Conservation (phyloP, 2,888 invertebrate genomes). For the Lepas anatifera region DNA sequence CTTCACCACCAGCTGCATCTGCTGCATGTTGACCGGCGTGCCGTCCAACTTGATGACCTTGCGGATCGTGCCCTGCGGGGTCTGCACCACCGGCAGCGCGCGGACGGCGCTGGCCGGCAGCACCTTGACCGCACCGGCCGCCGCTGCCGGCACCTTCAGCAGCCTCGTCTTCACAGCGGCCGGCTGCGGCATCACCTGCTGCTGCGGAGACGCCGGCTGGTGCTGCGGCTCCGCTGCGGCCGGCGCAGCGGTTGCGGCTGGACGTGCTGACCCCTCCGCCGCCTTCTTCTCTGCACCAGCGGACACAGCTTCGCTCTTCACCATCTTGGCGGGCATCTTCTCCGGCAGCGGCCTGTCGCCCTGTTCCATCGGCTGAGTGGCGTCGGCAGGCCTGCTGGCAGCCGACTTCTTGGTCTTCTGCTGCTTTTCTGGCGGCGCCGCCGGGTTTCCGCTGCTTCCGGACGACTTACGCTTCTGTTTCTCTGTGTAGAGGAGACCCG, state of each 20-base stretch:
- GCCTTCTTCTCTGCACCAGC: too few relatives aligned
- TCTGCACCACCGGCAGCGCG: not conserved
- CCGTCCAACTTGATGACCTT: not conserved
- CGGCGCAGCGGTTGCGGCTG: not conserved
- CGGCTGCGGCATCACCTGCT: not conserved
- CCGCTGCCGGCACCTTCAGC: too few relatives aligned
- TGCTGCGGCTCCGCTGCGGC: not conserved
- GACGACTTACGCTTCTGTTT: not conserved
- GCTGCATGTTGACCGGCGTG: not conserved
- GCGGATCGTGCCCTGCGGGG: not conserved
- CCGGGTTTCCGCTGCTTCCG: not conserved
- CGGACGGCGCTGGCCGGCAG: not conserved
- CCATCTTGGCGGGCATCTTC: too few relatives aligned
- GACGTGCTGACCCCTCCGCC: too few relatives aligned
- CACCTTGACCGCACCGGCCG: not conserved
- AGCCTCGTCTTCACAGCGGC: too few relatives aligned
- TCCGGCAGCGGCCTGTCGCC: too few relatives aligned
- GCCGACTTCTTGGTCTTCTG: not conserved
- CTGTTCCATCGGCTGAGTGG: too few relatives aligned
- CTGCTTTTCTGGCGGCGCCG: not conserved
- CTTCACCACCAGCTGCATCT: not conserved
- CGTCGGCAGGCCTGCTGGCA: too few relatives aligned
- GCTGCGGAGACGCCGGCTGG: not conserved
- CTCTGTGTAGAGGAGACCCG: not conserved
- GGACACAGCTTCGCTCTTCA: too few relatives aligned